Base-by-base conservation (phyloP, 1,140 invertebrate species). In the Diuraphis noxia region DNA sequence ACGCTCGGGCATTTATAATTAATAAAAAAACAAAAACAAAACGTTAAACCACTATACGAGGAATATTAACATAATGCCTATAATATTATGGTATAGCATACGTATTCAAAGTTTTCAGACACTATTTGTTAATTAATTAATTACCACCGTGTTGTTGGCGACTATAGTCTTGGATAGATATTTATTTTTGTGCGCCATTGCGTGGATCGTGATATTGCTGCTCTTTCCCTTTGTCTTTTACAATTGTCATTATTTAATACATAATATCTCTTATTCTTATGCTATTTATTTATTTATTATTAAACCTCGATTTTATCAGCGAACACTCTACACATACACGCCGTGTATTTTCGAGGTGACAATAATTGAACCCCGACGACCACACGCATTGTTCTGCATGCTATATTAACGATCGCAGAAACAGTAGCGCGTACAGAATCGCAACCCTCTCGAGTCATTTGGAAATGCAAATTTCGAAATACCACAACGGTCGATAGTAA, bases 261-360 rank as follows among this genome's bases (percentile, higher is more conserved):
- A 56, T 36, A 63, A 40, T 88, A n/a, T 40, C 63, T 63, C 36
- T 88, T 88, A 40, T 88, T 63, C 36, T 87, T 87, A 25, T 84
- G 10, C 43, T n/a, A 17, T 84, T 43, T 46, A n/a, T 85, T 85
- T 46, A 21, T 34, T 46, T 49, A 25, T 17, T 49, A 56, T 52
- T 40, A 56, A 88, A 88, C 41, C 36, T 63, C 86, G 86, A 88
- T 88, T 88, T 56, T 88, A 88, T 88, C 86, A 30, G 86, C 77
- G 77, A 82, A 91, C 89, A 91, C 89, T 77, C 72, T 91, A 90
- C 41, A 46, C 34, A 36, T 49, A 82, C 72, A 40, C 89, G 77
- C 43, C 72, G 72, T 91, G 89, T 91, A 91, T 91, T 91, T 91
- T 91, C 40, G 89, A 91, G 89, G 89, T 91, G 89, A 91, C 89